A percentile compares a stretch with the other conserved stretches of the same genome.
phyloP scores from a whole-genome alignment of 1,140 invertebrate species.

The Temnothorax longispinosus region DNA sequence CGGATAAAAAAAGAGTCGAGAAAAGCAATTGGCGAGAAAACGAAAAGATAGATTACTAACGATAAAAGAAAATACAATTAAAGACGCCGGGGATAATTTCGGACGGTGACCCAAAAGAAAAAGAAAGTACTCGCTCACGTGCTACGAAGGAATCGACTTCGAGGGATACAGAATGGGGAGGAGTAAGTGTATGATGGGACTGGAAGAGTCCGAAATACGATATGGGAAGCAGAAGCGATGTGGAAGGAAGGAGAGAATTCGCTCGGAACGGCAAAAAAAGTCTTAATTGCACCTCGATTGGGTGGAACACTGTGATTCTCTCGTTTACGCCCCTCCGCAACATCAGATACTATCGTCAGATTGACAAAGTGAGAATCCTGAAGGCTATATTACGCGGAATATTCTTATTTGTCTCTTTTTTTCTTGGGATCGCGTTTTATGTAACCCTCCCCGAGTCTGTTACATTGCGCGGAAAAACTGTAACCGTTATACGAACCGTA shows the following conservation, averaged over 20 bases:
- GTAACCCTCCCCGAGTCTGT: neutral
- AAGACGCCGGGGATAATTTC: constrained; percentile 49
- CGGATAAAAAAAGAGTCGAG: neutral
- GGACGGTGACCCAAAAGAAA: constrained; percentile 33
- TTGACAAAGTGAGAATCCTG: constrained; percentile 24
- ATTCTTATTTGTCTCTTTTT: constrained; percentile 9
- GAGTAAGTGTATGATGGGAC: neutral
- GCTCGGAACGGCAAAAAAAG: constrained; percentile 35
- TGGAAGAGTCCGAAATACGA: constrained; percentile 26
- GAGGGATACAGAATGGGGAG: constrained; percentile 34
- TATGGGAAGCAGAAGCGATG: constrained; percentile 24
- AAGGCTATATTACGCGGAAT: neutral
- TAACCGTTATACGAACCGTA: constrained; percentile 4
- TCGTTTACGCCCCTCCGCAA: constrained; percentile 32
- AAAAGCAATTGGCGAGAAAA: constrained; percentile 24
- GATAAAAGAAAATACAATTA: constrained; percentile 63
- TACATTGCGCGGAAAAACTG: neutral
- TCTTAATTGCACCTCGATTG: constrained; percentile 55
- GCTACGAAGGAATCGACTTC: constrained; percentile 34
- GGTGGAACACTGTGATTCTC: constrained; percentile 43
- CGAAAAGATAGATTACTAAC: constrained; percentile 58
- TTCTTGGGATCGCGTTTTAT: neutral
- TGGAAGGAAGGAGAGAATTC: constrained; percentile 2
- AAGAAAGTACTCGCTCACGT: constrained; percentile 22
- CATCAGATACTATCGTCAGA: constrained; percentile 40